Evolutionary conservation across 2,797 vertebrate genomes (phyloP).

Genomic region (Lutjanus argentimaculatus): DNA sequence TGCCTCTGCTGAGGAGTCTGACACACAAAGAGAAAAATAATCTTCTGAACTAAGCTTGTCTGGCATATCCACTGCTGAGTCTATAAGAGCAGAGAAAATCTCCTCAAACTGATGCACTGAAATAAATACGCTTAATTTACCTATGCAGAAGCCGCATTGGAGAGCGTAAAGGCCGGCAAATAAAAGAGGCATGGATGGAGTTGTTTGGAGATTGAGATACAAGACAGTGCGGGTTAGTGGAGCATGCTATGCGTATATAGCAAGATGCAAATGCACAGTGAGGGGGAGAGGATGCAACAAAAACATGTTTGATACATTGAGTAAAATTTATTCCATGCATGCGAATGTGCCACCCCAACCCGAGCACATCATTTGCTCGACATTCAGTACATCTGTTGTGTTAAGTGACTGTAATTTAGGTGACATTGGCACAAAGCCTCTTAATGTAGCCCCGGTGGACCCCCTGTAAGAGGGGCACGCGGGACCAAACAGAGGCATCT

Average conservation of each 20-base stretch:
- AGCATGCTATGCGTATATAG: slow-evolving; percentile 75
- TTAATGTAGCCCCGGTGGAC: slow-evolving; percentile 98
- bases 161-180: slow-evolving; percentile 80
- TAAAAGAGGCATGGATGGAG: slow-evolving; percentile 74
- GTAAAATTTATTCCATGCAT: slow-evolving; percentile 86
- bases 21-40: slow-evolving; percentile 85
- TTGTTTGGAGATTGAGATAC: slow-evolving; percentile 78
- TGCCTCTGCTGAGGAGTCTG: slow-evolving; percentile 77
- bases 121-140: slow-evolving; percentile 86
- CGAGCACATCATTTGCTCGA: slow-evolving; percentile 93
- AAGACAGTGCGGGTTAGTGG: slow-evolving; percentile 77
- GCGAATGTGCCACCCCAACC: slow-evolving; percentile 83
- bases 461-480: slow-evolving; percentile 95
- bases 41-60: slow-evolving; percentile 86
- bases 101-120: slow-evolving; percentile 82
- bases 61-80: slow-evolving; percentile 84
- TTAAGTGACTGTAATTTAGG: slow-evolving; percentile 99
- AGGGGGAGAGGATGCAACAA: slow-evolving; percentile 77
- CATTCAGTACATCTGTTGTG: slow-evolving; percentile 98
- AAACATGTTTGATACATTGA: slow-evolving; percentile 83
- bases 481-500: slow-evolving; percentile 95
- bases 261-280: slow-evolving; percentile 79
- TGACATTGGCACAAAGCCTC: slow-evolving; percentile 98
- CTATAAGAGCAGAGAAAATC: slow-evolving; percentile 85
- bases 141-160: slow-evolving; percentile 55